Evolutionary conservation across 2,113 vertebrate genomes (phyloP).

Genomic region (Chloropsis hardwickii): DNA sequence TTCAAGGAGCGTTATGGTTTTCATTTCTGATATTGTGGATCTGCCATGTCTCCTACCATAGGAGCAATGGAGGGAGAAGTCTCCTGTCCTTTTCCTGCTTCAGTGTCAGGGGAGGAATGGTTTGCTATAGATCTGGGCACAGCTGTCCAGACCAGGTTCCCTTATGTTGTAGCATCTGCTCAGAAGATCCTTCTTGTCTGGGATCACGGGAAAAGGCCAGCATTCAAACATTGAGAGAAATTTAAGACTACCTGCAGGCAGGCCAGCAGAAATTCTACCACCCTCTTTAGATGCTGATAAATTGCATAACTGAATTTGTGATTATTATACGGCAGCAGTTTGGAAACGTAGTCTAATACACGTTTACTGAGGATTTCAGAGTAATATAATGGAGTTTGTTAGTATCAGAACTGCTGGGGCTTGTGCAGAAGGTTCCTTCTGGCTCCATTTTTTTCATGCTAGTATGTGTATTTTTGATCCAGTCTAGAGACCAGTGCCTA

Average conservation of each 20-base stretch:
- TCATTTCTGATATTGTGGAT: background rate
- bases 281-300: background rate
- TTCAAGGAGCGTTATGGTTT: background rate
- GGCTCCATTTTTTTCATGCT: background rate
- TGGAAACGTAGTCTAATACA: background rate
- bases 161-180: rapidly evolving
- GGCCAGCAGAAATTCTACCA: background rate
- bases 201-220: background rate
- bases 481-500: background rate
- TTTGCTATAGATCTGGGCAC: background rate
- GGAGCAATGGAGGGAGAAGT: background rate
- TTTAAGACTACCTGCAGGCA: background rate
- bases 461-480: background rate
- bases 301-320: background rate
- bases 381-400: background rate
- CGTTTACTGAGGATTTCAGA: background rate
- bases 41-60: background rate
- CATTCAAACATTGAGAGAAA: background rate
- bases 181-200: background rate
- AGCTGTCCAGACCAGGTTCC: background rate
- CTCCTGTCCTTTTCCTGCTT: background rate
- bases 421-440: background rate
- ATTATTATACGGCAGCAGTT: background rate
- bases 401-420: background rate
- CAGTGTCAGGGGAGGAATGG: background rate